Evolutionary conservation across 2,888 invertebrate genomes (phyloP).

Genomic region (Eristalis pertinax): DNA sequence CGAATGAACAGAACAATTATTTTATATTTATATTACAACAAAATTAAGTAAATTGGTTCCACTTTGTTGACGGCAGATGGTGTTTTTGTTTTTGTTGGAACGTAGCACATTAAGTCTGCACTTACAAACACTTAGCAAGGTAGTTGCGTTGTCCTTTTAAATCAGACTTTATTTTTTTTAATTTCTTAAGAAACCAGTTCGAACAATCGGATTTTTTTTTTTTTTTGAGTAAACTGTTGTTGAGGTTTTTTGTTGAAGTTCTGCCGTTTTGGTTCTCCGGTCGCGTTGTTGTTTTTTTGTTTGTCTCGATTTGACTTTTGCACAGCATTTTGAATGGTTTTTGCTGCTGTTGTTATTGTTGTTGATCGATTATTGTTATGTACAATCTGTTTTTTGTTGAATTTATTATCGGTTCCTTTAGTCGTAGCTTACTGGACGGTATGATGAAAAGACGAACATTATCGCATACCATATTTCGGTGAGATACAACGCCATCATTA

Average conservation of each 20-base stretch:
- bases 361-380: conserved; percentile 34
- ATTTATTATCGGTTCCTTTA: conserved; percentile 45
- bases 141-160: conserved; percentile 1
- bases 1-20: conserved; percentile 6
- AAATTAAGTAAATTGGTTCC: conserved; percentile 51
- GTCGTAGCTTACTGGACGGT: conserved; percentile 84
- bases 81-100: conserved; percentile 7
- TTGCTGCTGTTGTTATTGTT: conserved; percentile 24
- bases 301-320: conserved; percentile 10
- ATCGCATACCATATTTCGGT: conserved; percentile 84
- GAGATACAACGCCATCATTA: conserved; percentile 91
- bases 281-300: conserved; percentile 24
- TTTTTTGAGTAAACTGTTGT: neutral
- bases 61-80: conserved; percentile 54
- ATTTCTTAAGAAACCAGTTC: conserved; percentile 46
- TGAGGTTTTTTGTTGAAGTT: neutral
- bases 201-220: neutral
- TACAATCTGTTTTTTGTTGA: conserved; percentile 3
- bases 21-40: conserved; percentile 23
- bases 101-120: conserved; percentile 1
- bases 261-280: conserved; percentile 22
- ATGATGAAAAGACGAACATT: conserved; percentile 85
- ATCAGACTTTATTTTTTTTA: conserved; percentile 52
- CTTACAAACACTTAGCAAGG: conserved; percentile 29
- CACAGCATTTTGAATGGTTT: conserved; percentile 8